Conservation (phyloP, 1,140 invertebrate species). For the Teleopsis dalmanni region DNA sequence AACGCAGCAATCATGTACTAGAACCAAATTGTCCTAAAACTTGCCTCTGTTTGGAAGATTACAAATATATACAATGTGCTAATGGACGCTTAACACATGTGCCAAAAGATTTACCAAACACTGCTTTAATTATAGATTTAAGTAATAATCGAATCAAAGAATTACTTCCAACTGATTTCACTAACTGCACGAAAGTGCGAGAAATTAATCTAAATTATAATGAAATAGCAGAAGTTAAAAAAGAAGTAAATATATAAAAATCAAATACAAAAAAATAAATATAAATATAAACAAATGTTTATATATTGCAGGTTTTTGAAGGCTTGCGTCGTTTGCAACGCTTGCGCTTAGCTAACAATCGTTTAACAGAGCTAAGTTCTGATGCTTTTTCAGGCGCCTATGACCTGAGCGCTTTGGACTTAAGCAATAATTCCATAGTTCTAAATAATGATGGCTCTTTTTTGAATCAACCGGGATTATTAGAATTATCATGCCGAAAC, state of each 20-base stretch:
- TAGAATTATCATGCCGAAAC: constrained; percentile 30
- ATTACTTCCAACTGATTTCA: constrained; percentile 29
- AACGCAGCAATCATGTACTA: constrained; percentile 34
- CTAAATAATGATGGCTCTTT: constrained; percentile 38
- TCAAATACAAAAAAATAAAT: too few species aligned
- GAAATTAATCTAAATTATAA: constrained; percentile 37
- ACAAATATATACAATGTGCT: constrained; percentile 29
- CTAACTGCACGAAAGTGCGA: constrained; percentile 30
- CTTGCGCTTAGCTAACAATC: constrained; percentile 49
- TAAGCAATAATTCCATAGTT: constrained; percentile 47
- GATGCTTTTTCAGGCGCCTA: constrained; percentile 46
- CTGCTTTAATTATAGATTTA: constrained; percentile 33
- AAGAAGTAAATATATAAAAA: constrained; percentile 27
- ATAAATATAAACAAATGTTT: too few species aligned
- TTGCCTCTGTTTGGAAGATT: constrained; percentile 33
- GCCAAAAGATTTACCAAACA: constrained; percentile 33
- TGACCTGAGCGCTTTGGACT: constrained; percentile 46
- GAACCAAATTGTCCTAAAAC: constrained; percentile 34
- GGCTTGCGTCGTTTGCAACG: constrained; percentile 24
- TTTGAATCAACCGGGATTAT: constrained; percentile 30
- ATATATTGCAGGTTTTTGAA: constrained; percentile 24
- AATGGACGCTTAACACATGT: constrained; percentile 29
- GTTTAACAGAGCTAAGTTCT: constrained; percentile 46
- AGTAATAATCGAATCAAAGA: constrained; percentile 35
- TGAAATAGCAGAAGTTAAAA: constrained; percentile 27